These are phyloP conservation scores for Taenioides sp. DNA, from an alignment of 2,797 vertebrate genomes.

Conservation along the genomic window DNA sequence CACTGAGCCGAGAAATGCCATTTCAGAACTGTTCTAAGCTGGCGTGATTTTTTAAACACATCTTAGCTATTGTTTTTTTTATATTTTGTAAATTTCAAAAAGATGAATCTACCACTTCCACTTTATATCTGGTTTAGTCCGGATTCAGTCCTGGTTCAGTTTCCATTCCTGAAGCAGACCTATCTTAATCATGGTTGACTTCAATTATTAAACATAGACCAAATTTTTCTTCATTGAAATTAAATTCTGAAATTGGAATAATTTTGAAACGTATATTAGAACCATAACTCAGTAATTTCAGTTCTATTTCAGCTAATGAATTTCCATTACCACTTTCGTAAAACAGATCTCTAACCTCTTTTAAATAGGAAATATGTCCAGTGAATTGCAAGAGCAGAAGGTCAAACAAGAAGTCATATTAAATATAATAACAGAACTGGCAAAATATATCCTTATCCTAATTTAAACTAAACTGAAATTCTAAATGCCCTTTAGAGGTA, in stretches of 20 bases:
- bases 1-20: neutral
- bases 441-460: neutral
- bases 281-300: neutral
- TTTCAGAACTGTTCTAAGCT: neutral
- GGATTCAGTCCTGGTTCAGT: too few relatives aligned
- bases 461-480: neutral
- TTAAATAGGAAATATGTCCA: neutral
- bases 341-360: neutral
- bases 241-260: too few relatives aligned
- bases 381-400: neutral
- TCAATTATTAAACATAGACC: too few relatives aligned
- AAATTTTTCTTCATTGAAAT: too few relatives aligned
- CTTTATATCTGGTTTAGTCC: neutral
- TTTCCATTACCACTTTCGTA: neutral
- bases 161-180: too few relatives aligned
- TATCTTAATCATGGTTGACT: too few relatives aligned
- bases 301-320: neutral
- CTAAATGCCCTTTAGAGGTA: neutral
- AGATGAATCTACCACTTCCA: neutral
- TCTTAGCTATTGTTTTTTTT: neutral
- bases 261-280: neutral
- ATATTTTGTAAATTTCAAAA: too few relatives aligned
- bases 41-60: neutral
- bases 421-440: neutral
- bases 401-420: neutral